Percentiles rank a stretch among this genome's conserved stretches.
These are phyloP conservation scores for Leucoptera coffeella DNA, from an alignment of 2,888 invertebrate genomes.

Conservation along the genomic window DNA sequence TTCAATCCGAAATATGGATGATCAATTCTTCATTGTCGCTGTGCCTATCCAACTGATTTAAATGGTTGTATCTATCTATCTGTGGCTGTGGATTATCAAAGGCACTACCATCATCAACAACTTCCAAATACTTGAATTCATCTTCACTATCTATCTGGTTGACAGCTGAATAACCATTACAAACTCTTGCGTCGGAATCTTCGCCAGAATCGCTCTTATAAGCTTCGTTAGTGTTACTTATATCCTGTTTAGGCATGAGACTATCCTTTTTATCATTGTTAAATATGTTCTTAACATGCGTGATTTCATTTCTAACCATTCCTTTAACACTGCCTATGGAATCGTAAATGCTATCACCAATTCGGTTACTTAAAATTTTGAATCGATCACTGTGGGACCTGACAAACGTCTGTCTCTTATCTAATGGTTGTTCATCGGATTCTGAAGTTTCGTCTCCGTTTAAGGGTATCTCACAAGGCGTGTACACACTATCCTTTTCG, in stretches of 20 bases:
- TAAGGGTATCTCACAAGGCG: conserved; percentile 32
- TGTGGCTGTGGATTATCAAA: conserved; percentile 13
- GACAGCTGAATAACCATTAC: conserved; percentile 14
- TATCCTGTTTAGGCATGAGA: conserved; percentile 11
- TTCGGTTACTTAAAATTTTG: conserved; percentile 19
- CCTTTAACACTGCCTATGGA: conserved; percentile 24
- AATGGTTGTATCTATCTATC: conserved; percentile 10
- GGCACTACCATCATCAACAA: conserved; percentile 34
- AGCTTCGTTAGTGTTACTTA: conserved; percentile 13
- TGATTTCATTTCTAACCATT: conserved; percentile 16
- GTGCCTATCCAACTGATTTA: conserved; percentile 13
- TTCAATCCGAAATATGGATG: conserved; percentile 13
- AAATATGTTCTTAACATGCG: conserved; percentile 19
- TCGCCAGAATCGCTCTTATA: conserved; percentile 18
- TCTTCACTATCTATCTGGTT: conserved; percentile 28
- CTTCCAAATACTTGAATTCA: conserved; percentile 28
- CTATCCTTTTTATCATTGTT: conserved; percentile 16
- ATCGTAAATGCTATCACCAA: conserved; percentile 28
- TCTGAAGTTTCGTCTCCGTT: conserved; percentile 22
- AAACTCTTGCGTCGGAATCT: conserved; percentile 11
- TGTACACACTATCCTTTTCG: conserved; percentile 17
- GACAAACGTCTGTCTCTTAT: conserved; percentile 10
- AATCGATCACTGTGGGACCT: conserved; percentile 20
- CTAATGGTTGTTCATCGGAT: conserved; percentile 12
- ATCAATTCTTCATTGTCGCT: conserved; percentile 8